phyloP scores from a whole-genome alignment of 2,888 invertebrate genomes.

The Arctia plantaginis region DNA sequence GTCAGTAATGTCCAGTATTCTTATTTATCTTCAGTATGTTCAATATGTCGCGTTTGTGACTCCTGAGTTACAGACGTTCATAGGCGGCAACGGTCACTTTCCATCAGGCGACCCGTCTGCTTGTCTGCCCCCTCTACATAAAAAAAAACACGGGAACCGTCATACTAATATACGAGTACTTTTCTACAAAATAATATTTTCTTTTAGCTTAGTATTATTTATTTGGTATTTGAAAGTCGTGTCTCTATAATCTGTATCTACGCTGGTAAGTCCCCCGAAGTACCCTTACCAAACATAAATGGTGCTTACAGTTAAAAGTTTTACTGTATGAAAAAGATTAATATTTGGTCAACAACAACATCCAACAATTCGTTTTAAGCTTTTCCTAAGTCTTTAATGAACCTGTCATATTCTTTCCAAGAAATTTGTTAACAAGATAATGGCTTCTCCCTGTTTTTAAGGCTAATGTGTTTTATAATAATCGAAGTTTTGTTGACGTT shows the following conservation, averaged over 20 bases:
- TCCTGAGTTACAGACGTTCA: too few species aligned
- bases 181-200: constrained; percentile 32
- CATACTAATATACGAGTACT: background rate
- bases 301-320: background rate
- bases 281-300: background rate
- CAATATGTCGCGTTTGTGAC: too few species aligned
- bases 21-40: too few species aligned
- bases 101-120: too few species aligned
- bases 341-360: constrained; percentile 35
- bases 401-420: constrained; percentile 52
- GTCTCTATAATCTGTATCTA: constrained; percentile 17
- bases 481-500: constrained; percentile 19
- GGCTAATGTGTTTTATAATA: constrained; percentile 21
- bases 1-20: too few species aligned
- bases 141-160: too few species aligned
- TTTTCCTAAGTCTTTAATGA: constrained; percentile 57
- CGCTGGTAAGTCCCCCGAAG: background rate
- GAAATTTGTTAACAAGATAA: constrained; percentile 56
- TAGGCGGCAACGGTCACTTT: too few species aligned
- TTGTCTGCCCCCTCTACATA: too few species aligned
- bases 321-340: constrained; percentile 7
- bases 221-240: constrained; percentile 33
- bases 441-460: constrained; percentile 38
- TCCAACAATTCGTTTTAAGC: constrained; percentile 49
- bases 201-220: constrained; percentile 30